Evolutionary conservation across 2,113 vertebrate species (phyloP), one percentile per base, ranked within the genome.

Genomic region (Austrofundulus limnaeus): DNA sequence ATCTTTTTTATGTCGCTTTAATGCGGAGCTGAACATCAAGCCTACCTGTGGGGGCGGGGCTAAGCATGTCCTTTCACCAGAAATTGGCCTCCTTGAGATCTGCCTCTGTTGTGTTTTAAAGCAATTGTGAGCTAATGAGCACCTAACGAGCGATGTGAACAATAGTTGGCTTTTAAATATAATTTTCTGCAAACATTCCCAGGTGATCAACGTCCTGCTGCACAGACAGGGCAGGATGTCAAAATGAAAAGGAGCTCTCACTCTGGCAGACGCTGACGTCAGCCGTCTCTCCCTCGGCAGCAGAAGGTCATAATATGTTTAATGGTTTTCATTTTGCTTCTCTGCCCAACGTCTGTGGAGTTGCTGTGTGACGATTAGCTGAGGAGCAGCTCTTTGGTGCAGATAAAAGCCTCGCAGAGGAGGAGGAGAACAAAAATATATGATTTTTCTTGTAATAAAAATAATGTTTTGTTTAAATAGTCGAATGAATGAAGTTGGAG

Each of bases 241-340:
- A 21, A 50, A 42, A 73, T 53, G 61, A 78, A 77, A n/a, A n/a
- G n/a, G n/a, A n/a, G n/a, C n/a, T n/a, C n/a, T n/a, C 66, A 70
- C 39, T 34, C 5, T 48, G 31, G 21, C 65, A 67, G 54, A 68
- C 39, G 16, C 52, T 42, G 60, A 56, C 41, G 23, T 38, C 63
- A 49, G 14, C 16, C 55, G 51, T 24, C 50, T 56, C 47, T 46
- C 31, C 13, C 57, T 59, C 42, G 20, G 66, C n/a, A 46, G 54
- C 70, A 52, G 28, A 77, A 66, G 63, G 75, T 75, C 66, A 57
- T 37, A 66, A 55, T 64, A 68, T 56, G 61, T 78, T 84, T 80
- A 76, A 80, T 78, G 54, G 48, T 69, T 76, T 82, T 84, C 64
- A 57, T 80, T 78, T 79, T 13, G 38, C 49, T 63, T 25, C 23